A percentile compares a stretch with the other conserved stretches of the same genome.
These are phyloP conservation scores for Malthinus seriepunctatus DNA, from an alignment of 2,888 invertebrate species.

Conservation along the genomic window DNA sequence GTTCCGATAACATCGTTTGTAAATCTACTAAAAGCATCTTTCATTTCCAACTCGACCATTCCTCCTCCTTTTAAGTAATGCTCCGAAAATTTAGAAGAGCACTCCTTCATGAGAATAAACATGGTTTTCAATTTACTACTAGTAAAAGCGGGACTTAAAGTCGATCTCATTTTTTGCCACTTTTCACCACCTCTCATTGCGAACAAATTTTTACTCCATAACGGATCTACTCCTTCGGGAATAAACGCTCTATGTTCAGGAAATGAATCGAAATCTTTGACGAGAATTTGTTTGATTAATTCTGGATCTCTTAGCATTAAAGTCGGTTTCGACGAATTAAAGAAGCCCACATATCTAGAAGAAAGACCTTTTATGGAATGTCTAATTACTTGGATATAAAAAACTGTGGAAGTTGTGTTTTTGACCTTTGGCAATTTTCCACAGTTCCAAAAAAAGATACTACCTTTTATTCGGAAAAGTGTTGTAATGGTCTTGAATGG, in stretches of 20 bases:
- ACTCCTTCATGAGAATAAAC: too few relatives aligned
- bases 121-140: too few relatives aligned
- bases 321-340: not conserved
- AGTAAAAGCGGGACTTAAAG: too few relatives aligned
- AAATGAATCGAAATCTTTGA: conserved; percentile 1
- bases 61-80: not conserved
- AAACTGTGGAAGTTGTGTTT: too few relatives aligned
- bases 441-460: too few relatives aligned
- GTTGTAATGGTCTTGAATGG: too few relatives aligned
- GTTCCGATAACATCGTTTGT: not conserved
- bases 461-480: too few relatives aligned
- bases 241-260: not conserved
- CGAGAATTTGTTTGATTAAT: not conserved
- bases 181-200: not conserved
- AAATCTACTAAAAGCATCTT: not conserved
- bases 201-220: conserved; percentile 1
- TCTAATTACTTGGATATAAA: too few relatives aligned
- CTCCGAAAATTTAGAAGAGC: not conserved
- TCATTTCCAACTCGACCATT: not conserved
- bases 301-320: not conserved
- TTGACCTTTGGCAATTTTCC: too few relatives aligned
- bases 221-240: not conserved
- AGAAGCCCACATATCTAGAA: not conserved
- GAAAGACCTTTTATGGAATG: too few relatives aligned
- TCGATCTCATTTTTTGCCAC: not conserved